phyloP scores from a whole-genome alignment of 2,797 vertebrate species.

The Hozukius guyotensis region DNA sequence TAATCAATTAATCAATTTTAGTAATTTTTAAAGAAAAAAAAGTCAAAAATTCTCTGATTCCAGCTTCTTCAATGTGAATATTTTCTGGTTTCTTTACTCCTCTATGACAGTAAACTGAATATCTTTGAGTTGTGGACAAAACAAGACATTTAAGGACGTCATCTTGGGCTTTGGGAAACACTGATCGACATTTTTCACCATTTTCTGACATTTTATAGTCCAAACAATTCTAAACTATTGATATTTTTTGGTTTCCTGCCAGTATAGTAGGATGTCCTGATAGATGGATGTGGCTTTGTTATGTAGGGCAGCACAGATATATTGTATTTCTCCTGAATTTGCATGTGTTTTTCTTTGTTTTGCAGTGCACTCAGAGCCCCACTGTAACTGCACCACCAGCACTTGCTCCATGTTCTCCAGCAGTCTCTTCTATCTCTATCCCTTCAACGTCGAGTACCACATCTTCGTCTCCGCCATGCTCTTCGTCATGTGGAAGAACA shows the following conservation, averaged over 20 bases:
- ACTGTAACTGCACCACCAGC: conserved; percentile 90
- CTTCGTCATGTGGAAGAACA: conserved; percentile 97
- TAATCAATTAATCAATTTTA: too few relatives aligned
- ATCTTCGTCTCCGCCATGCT: conserved; percentile 96
- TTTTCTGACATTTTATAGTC: too few relatives aligned
- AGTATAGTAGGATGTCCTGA: not conserved
- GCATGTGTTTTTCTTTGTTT: conserved; percentile 53
- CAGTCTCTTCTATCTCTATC: conserved; percentile 93
- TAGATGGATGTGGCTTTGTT: not conserved
- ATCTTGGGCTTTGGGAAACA: too few relatives aligned
- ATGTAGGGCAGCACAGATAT: not conserved
- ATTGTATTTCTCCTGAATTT: not conserved
- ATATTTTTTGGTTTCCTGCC: not conserved
- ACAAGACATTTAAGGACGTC: too few relatives aligned
- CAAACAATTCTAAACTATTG: not conserved
- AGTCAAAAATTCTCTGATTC: too few relatives aligned
- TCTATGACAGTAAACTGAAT: too few relatives aligned
- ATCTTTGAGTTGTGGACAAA: fast-evolving
- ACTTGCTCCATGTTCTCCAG: conserved; percentile 90
- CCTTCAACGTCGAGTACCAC: conserved; percentile 98
- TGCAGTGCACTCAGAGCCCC: conserved; percentile 84
- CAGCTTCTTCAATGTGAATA: too few relatives aligned
- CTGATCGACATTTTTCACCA: too few relatives aligned
- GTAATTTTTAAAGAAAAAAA: too few relatives aligned
- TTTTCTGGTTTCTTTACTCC: too few relatives aligned